Evolutionary conservation across 2,113 vertebrate genomes (phyloP), one percentile per base, ranked within the genome.

Genomic region (Gymnocephalus cernua): DNA sequence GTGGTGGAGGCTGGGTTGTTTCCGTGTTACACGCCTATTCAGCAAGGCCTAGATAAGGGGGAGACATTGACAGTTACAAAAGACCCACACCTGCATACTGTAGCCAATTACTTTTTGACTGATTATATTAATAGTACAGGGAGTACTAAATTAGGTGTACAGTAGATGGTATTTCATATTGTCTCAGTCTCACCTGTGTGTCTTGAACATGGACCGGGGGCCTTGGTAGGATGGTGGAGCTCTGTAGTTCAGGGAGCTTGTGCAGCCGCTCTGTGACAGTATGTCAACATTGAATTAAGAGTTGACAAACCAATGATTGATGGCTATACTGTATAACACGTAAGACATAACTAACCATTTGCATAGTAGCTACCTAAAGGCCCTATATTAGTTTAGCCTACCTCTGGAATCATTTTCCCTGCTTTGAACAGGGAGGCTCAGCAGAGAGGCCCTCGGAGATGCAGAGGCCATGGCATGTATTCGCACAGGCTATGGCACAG

Each of bases 141-240:
- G 47, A 72, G 11, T 21, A 4, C 15, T 62, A n/a, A n/a, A 69
- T 27, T 48, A 9, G 35, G 25, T 14, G 29, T 15, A 35, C 27
- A 76, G 35, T 35, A 56, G 10, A 59, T 62, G 9, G 23, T 44
- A 10, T 27, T 63, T 67, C 14, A 78, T 41, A 21, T 71, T 19
- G 32, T 47, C 13, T 59, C 45, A 68, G 67, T 14, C 80, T 72
- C 77, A 97, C 96, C 96, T 95, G 90, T 66, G 89, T 90, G 80
- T 92, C 92, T 66, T 67, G 92, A 23, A 81, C 41, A 29, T 86
- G 77, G 32, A 91, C 88, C 48, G 90, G 80, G 70, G 82, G 83
- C 6, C 82, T 87, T 25, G 94, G 90, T 29, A 83, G 68, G 29
- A 13, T 23, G 53, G 62, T 5, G 12, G 80, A 16, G 14, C 44